Percentiles rank a stretch among this genome's conserved stretches.
Evolutionary conservation across 1,140 invertebrate genomes (phyloP).

Genomic region (Leptoteleia sp.): DNA sequence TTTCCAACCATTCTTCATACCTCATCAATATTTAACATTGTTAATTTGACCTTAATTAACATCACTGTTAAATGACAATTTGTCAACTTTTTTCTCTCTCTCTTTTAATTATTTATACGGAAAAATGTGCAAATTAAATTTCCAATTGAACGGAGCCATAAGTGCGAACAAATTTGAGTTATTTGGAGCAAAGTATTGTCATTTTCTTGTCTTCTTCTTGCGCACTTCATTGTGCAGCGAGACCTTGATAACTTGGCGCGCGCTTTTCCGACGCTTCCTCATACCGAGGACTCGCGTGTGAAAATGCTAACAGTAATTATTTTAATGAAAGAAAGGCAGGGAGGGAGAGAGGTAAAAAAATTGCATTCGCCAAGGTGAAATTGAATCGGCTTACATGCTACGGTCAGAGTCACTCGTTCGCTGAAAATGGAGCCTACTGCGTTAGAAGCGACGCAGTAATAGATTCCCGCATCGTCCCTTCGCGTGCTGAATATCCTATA

Average conservation of each 20-base stretch:
- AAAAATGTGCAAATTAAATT: too few species aligned
- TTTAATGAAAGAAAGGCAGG: constrained; percentile 10
- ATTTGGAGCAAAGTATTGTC: constrained; percentile 26
- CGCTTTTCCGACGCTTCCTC: constrained; percentile 34
- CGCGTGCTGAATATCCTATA: constrained; percentile 90
- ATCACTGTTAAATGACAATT: too few species aligned
- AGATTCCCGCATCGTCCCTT: constrained; percentile 90
- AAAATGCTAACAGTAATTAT: constrained; percentile 35
- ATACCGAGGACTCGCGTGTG: constrained; percentile 26
- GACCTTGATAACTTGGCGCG: constrained; percentile 24
- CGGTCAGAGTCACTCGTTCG: constrained; percentile 91
- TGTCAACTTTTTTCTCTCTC: too few species aligned
- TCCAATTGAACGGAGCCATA: too few species aligned
- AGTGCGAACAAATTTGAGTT: neutral
- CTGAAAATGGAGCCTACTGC: constrained; percentile 94
- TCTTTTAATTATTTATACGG: too few species aligned
- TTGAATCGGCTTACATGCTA: constrained; percentile 90
- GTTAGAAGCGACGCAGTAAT: constrained; percentile 95
- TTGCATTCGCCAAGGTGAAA: constrained; percentile 28
- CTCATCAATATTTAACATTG: too few species aligned
- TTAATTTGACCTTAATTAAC: too few species aligned
- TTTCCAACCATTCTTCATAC: too few species aligned
- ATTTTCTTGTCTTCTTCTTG: neutral
- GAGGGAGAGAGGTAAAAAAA: too few species aligned
- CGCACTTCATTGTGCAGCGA: constrained; percentile 1